Conservation (phyloP, 2,797 vertebrate species). For the Mionectes olivaceus region DNA sequence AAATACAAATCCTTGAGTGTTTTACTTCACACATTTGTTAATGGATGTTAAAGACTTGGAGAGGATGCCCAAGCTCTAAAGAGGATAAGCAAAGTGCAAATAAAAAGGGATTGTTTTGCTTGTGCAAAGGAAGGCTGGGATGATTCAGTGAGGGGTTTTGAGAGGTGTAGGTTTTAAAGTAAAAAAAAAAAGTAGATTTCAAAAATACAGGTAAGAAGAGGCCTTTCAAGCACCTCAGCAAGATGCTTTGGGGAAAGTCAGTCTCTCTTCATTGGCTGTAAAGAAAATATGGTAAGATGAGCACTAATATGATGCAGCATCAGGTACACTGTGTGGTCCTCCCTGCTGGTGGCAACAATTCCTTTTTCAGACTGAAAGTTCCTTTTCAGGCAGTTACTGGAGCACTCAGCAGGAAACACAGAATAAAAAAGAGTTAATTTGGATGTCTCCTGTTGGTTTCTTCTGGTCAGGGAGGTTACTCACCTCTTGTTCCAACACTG, state of each 20-base stretch:
- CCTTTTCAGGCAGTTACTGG: background rate
- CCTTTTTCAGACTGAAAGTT: background rate
- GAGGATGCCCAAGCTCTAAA: background rate
- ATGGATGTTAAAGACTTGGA: background rate
- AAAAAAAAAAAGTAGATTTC: background rate
- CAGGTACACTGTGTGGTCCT: background rate
- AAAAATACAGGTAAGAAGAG: background rate
- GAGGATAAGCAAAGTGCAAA: background rate
- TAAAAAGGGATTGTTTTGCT: background rate
- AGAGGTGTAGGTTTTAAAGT: background rate
- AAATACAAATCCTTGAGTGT: background rate
- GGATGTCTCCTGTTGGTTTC: background rate
- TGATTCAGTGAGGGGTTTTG: background rate
- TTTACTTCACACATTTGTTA: background rate
- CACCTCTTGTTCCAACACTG: background rate
- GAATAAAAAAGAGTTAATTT: background rate
- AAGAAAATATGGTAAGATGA: background rate
- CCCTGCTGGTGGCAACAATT: background rate
- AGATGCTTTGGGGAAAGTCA: background rate
- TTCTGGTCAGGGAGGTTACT: background rate
- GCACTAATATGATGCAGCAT: accelerated
- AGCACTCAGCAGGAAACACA: background rate
- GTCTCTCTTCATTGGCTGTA: background rate
- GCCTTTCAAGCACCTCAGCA: background rate
- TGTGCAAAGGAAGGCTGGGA: background rate